These are phyloP conservation scores for Hartigia nigra DNA, from an alignment of 2,888 invertebrate species.

Conservation along the genomic window DNA sequence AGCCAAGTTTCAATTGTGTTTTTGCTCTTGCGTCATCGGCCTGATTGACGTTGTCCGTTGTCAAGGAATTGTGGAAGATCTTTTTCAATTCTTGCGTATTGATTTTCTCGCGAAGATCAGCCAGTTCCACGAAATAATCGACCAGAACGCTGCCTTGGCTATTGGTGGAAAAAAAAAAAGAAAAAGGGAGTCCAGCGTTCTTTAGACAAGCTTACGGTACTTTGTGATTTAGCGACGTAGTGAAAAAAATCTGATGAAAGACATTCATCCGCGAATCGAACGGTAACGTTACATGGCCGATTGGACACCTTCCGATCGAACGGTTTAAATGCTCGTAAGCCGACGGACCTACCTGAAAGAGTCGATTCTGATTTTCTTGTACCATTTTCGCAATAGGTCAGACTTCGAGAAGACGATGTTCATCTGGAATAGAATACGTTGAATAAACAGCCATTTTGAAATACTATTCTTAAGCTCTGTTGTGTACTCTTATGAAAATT, in stretches of 20 bases:
- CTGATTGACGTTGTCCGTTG: conserved; percentile 69
- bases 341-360: conserved; percentile 73
- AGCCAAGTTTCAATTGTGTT: conserved; percentile 80
- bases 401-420: conserved; percentile 86
- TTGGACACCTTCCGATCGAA: neutral
- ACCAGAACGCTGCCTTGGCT: conserved; percentile 89
- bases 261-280: neutral
- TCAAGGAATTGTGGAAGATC: conserved; percentile 74
- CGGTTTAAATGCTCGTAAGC: conserved; percentile 5
- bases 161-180: conserved; percentile 31
- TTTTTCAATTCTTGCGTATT: conserved; percentile 68
- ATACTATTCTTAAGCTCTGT: neutral
- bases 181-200: neutral
- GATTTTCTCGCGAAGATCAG: conserved; percentile 73
- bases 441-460: neutral
- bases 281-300: neutral
- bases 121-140: conserved; percentile 87
- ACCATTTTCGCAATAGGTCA: conserved; percentile 81
- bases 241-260: conserved; percentile 10
- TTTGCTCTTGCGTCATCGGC: conserved; percentile 67
- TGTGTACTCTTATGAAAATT: conserved; percentile 31
- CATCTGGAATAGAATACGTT: conserved; percentile 71
- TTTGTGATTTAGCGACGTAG: neutral
- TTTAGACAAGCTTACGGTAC: neutral
- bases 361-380: conserved; percentile 86